Evolutionary conservation across 2,797 vertebrate species (phyloP), one percentile per base, ranked within the genome.

Genomic region (Spinus olivaceus): DNA sequence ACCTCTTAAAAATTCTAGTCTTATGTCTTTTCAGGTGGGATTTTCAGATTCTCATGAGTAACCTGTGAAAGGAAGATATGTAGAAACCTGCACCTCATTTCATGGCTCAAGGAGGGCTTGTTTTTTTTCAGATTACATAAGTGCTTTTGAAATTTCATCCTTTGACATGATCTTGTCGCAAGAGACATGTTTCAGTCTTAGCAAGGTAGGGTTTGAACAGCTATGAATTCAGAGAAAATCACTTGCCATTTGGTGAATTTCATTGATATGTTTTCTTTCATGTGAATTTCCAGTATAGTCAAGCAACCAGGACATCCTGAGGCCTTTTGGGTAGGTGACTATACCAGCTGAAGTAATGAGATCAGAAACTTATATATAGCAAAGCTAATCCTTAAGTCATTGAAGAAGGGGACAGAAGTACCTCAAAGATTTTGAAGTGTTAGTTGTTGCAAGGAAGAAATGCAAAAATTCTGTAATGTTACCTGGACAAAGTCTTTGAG

Each of bases 81-180:
- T 91, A 82, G 78, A 93, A 91, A 81, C 57, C 69, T 85, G 69
- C 65, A 78, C 89, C 37, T 90, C 57, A 71, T 94, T 95, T 89
- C 81, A 37, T 87, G 63, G 50, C 86, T 96, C 94, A 93, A 96
- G 54, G 54, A 78, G 79, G 81, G 49, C 89, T 96, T 94, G 47
- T 37, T 86, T 96, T 94, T 74, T 81, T 92, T 84, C 53, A 88
- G 86, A 44, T 93, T 93, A 79, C 74, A 17, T 81, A 93, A 88
- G 66, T 92, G 69, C 76, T 96, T 96, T 96, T 95, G 84, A 95
- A 96, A 95, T 91, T 63, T 85, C 54, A 74, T 91, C 64, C 61
- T 95, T 95, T 93, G 82, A 88, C 69, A 50, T 85, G 81, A 89
- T 94, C 91, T 92, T 94, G 41, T 95, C 37, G 2, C 63, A 90